Evolutionary conservation across 2,888 invertebrate genomes (phyloP).

Genomic region (Synergus itoensis): DNA sequence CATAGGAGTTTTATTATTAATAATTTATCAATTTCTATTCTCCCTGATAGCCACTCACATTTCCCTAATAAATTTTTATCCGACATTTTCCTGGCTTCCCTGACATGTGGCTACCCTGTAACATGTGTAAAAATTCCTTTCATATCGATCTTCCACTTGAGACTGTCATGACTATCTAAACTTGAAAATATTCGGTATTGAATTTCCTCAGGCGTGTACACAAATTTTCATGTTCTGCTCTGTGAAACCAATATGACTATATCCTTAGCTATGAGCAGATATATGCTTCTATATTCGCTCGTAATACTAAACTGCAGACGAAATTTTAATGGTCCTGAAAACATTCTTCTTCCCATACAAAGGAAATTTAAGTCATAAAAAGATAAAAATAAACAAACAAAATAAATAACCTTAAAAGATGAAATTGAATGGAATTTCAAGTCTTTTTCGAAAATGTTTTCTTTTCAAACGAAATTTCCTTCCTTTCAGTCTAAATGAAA

Average conservation of each 20-base stretch:
- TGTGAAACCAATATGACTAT: constrained; percentile 26
- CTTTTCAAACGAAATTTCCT: neutral
- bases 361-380: neutral
- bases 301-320: neutral
- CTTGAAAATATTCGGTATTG: constrained; percentile 8
- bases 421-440: neutral
- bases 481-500: neutral
- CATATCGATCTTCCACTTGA: constrained; percentile 2
- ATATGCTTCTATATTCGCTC: neutral
- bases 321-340: constrained; percentile 32
- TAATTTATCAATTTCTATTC: too few species aligned
- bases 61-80: too few species aligned
- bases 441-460: neutral
- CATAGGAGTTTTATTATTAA: too few species aligned
- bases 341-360: neutral
- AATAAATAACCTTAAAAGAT: neutral
- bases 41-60: too few species aligned
- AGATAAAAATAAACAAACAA: neutral
- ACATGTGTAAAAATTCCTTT: neutral
- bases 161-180: neutral
- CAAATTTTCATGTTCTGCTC: constrained; percentile 25
- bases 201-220: constrained; percentile 10
- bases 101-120: neutral
- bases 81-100: too few species aligned
- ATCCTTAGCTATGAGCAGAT: neutral